These are phyloP conservation scores for Xylocopa sonorina DNA, from an alignment of 1,140 invertebrate genomes.

Conservation along the genomic window DNA sequence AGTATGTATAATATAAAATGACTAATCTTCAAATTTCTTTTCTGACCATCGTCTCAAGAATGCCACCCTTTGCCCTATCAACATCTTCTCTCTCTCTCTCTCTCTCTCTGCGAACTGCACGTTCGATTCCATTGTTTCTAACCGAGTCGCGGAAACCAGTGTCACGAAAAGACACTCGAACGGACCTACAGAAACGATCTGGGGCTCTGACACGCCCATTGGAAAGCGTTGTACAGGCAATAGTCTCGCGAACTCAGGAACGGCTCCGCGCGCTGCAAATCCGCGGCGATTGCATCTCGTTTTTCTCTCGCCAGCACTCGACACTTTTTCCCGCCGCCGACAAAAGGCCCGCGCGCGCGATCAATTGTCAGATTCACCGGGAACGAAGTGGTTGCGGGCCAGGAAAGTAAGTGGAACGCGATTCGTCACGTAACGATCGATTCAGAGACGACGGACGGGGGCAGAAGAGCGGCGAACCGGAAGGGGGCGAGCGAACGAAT, in stretches of 20 bases:
- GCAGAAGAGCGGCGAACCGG: conserved; percentile 17
- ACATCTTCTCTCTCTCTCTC: not conserved
- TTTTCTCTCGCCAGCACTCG: not conserved
- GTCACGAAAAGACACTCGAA: too few species aligned
- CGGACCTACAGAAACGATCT: not conserved
- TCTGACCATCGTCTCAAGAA: too few species aligned
- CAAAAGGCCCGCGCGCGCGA: not conserved
- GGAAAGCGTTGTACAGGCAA: not conserved
- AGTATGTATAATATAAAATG: too few species aligned
- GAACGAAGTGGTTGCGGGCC: not conserved
- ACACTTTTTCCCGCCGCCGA: not conserved
- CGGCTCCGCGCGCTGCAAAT: too few species aligned
- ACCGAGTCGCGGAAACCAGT: not conserved
- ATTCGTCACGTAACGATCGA: conserved; percentile 44
- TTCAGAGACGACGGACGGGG: not conserved
- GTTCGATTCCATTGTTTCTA: not conserved
- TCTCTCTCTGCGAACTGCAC: too few species aligned
- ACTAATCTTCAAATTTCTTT: too few species aligned
- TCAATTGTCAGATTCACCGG: conserved; percentile 35
- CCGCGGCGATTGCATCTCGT: not conserved
- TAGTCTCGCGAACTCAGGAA: too few species aligned
- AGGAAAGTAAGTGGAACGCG: conserved; percentile 38
- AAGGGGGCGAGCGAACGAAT: not conserved
- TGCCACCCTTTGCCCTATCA: too few species aligned
- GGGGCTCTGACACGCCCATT: not conserved